Base-by-base conservation (phyloP, 2,113 vertebrate species). In the Psophia crepitans region DNA sequence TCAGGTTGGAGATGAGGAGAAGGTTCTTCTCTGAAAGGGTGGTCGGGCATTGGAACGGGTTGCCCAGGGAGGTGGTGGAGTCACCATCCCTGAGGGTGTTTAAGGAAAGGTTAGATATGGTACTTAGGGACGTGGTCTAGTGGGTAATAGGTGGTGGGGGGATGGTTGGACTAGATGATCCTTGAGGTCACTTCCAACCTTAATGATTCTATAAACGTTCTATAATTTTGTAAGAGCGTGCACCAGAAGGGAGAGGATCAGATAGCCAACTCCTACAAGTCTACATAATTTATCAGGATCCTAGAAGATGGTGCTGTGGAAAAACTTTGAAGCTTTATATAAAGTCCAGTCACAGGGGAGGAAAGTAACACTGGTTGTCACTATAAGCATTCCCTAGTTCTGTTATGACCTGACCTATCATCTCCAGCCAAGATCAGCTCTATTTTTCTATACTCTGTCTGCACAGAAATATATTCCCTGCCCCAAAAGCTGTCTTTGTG, bases 281-380 rank as follows among this genome's bases (percentile, higher is more conserved):
- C 30, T 46, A 63, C 76, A 84, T 84, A 53, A 87, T 83, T 93
- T 75, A 89, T 35, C 48, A 86, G 41, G 16, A 69, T 60, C 37
- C 28, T 80, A 90, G 37, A 61, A 48, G 54, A 77, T 0, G 0
- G 24, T 0, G 0, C 24, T 65, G 41, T 21, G 33, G 41, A 79
- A 88, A 90, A 95, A 57, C 28, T 74, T 80, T 13, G 30, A 87
- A 69, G 46, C 32, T 66, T 80, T 57, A 53, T 41, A 21, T 43
- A 6, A 81, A 66, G 30, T 33, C 70, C 79, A 75, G 64, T 10
- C 48, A 54, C 21, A 21, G 23, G 6, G 28, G 21, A 68, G 11
- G 13, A 86, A 39, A 77, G 68, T 80, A 49, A 70, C 26, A 58
- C 0, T 26, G 35, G n/a, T 9, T 64, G 66, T 20, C 46, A 57